These are phyloP conservation scores for Himalopsyche phryganea DNA, from an alignment of 1,140 invertebrate genomes.

Conservation along the genomic window DNA sequence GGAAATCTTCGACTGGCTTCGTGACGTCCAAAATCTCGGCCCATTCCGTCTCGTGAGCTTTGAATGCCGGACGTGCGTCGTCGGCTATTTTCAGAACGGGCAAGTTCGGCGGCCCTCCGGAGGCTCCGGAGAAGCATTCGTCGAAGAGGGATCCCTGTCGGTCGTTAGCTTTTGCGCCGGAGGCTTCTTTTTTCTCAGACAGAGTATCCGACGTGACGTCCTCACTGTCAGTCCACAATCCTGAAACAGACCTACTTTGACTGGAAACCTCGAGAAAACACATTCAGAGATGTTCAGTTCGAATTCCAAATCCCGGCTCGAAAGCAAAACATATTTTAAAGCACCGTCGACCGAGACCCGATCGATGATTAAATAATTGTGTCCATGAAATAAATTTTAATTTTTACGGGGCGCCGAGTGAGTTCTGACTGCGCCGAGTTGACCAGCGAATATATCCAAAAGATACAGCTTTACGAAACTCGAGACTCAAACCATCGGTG, in stretches of 20 bases:
- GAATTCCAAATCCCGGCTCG: neutral
- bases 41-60: conserved; percentile 65
- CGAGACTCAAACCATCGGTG: no score
- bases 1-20: conserved; percentile 76
- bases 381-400: neutral
- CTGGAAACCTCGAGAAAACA: no score
- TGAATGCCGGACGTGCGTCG: conserved; percentile 37
- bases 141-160: conserved; percentile 8
- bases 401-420: neutral
- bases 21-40: conserved; percentile 82
- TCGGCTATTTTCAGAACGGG: conserved; percentile 44
- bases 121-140: conserved; percentile 25
- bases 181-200: neutral
- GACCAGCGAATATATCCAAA: no score
- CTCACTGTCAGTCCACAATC: conserved; percentile 20
- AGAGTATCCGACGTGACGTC: neutral
- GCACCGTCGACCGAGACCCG: neutral
- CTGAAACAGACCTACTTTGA: no score
- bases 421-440: no score
- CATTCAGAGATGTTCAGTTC: neutral
- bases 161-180: neutral
- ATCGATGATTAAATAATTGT: neutral
- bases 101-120: conserved; percentile 41
- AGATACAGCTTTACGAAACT: no score
- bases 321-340: neutral